Base-by-base conservation (phyloP, 2,797 vertebrate species). In the Dendrocincla fuliginosa region DNA sequence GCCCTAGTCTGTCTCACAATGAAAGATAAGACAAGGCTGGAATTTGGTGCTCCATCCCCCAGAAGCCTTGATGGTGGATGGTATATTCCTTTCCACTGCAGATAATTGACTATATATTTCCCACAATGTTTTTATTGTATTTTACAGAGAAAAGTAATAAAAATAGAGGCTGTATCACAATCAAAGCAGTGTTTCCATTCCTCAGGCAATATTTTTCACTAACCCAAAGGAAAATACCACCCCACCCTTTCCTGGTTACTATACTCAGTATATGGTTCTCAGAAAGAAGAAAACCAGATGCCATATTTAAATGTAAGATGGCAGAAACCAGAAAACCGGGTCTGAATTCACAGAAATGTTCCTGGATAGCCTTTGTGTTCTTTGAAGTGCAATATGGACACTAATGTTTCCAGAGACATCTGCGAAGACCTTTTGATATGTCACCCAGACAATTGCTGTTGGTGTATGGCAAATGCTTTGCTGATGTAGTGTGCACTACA, bases 181-280 rank as follows among this genome's bases (percentile, higher is more conserved):
- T 94, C 83, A 88, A 92, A 95, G 91, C 76, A 59, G 33, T 84
- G 35, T 96, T 97, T 96, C 94, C 87, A 94, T 97, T 96, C 94
- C 95, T 88, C 33, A 69, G 95, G 93, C 95, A 79, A 32, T 67
- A 90, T 76, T 95, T 92, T 91, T 94, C 84, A 79, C 69, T 79
- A 91, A 89, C 61, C 79, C 91, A 92, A 67, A 93, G 85, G 69
- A 95, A 92, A 95, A 88, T n/a, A 65, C 74, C 61, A 95, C 93
- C 88, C 93, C 93, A 92, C 89, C 79, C 87, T 88, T 93, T 88
- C 91, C 94, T 92, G 79, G 82, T 93, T 94, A 44, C 87, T 90
- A 4, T 86, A 63, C 76, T 87, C 0, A 0, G 74, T 95, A 23
- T 73, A 93, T 79, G 59, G 35, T 53, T 96, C 87, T 94, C 76